Evolutionary conservation across 1,140 invertebrate species (phyloP), one percentile per base, ranked within the genome.

Genomic region (Drosophila baimaii): DNA sequence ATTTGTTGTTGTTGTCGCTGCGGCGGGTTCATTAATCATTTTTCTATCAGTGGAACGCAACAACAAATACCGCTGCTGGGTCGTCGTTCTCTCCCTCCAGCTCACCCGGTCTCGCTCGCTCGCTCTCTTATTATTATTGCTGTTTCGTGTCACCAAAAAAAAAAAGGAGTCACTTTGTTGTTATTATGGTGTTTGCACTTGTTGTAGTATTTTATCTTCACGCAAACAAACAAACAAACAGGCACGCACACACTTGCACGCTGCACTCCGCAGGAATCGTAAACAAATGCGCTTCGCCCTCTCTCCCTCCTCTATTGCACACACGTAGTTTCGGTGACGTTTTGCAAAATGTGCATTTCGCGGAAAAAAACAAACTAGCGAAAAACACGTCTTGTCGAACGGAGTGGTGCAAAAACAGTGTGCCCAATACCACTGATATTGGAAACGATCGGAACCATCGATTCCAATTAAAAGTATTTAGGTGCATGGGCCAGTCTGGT

Each of bases 141-240:
- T 49, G 37, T 31, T 58, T 52, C 19, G 35, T 37, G 46, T 64
- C 19, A 31, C 51, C 29, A 52, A 37, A 33, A 33, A 47, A 47
- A 51, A 41, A 47, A 56, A 37, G 43, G 44, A 69, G 39, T 52
- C 49, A 21, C 13, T 35, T 37, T 49, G 27, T 47, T 58, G 37
- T 57, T 69, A 29, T 47, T 73, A 27, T 37, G 58, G 52, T 76
- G 70, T 47, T 81, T 80, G 71, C 78, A 80, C 78, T 80, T 82
- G 79, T 82, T 82, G 76, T 84, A 73, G 76, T 84, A 73, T 69
- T 80, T 59, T 35, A 54, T 56, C 49, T 57, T 27, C 64, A 62
- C 64, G 21, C 51, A 55, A 69, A 71, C 65, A 72, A 57, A 68
- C 44, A 64, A 59, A 68, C 66, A 68, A 52, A 35, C 49, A 12